phyloP scores from a whole-genome alignment of 1,140 invertebrate genomes.

The Drosophila lacteicornis region DNA sequence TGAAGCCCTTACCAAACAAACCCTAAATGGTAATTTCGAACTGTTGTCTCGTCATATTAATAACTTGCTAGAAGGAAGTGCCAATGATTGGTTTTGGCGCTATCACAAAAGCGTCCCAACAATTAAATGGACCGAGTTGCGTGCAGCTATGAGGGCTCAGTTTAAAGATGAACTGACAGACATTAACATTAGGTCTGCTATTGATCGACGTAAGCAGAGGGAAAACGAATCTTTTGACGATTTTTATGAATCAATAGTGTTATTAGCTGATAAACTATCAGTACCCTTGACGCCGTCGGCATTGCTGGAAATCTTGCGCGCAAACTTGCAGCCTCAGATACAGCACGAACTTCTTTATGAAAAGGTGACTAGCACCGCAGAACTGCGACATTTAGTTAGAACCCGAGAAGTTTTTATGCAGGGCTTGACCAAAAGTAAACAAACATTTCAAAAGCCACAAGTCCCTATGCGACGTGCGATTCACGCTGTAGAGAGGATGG shows the following conservation, averaged over 20 bases:
- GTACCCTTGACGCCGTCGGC: background rate
- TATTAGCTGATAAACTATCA: conserved; percentile 3
- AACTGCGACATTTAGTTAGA: conserved; percentile 3
- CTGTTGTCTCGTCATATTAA: background rate
- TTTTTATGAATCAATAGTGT: too few relatives aligned
- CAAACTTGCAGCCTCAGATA: conserved; percentile 4
- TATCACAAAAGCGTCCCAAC: conserved; percentile 15
- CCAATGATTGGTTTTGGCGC: conserved; percentile 20
- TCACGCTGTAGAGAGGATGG: background rate
- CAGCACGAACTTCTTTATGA: conserved; percentile 6
- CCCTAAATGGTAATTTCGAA: conserved; percentile 7
- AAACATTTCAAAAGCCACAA: background rate
- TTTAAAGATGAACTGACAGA: too few relatives aligned
- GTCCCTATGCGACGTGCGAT: background rate
- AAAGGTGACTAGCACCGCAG: background rate
- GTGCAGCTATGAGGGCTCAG: background rate
- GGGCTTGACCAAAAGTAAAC: background rate
- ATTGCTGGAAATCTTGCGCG: background rate
- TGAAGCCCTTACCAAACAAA: conserved; percentile 3
- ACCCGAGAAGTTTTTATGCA: conserved; percentile 2
- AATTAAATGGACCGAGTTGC: conserved; percentile 1
- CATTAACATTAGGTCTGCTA: conserved; percentile 5
- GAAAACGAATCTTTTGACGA: too few relatives aligned
- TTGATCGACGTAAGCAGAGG: conserved; percentile 13
- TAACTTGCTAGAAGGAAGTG: conserved; percentile 12